These are phyloP conservation scores for Diadromus collaris DNA, from an alignment of 2,888 invertebrate species.

Conservation along the genomic window DNA sequence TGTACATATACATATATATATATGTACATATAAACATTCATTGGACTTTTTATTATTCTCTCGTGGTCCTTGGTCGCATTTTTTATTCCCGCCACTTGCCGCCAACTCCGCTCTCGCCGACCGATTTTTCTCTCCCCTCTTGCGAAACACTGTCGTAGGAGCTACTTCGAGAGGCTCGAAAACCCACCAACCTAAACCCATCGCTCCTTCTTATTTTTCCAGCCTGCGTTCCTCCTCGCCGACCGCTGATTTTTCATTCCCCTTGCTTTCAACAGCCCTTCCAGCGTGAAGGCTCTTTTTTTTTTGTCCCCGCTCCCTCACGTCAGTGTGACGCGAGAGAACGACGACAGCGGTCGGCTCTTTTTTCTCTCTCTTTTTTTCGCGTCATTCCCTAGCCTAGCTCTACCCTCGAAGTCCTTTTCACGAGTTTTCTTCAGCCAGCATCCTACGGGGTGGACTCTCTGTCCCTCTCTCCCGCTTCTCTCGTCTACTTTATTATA, in stretches of 20 bases:
- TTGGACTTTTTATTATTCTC: conserved; percentile 48
- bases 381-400: conserved; percentile 1
- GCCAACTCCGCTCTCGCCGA: conserved; percentile 28
- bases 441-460: conserved; percentile 4
- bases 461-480: conserved; percentile 4
- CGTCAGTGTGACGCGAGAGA: conserved; percentile 40
- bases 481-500: conserved; percentile 36
- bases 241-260: conserved; percentile 48
- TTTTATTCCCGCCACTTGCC: conserved; percentile 50
- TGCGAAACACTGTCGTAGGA: conserved; percentile 60
- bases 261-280: conserved; percentile 9
- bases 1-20: conserved; percentile 20
- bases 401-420: not conserved
- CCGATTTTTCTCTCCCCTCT: conserved; percentile 48
- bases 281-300: conserved; percentile 43
- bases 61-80: conserved; percentile 48
- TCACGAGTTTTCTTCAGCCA: not conserved
- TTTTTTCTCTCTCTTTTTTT: conserved; percentile 16
- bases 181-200: conserved; percentile 8
- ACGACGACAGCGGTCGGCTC: conserved; percentile 34
- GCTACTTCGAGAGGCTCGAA: conserved; percentile 52
- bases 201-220: conserved; percentile 18
- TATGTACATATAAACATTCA: conserved; percentile 2
- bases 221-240: conserved; percentile 26
- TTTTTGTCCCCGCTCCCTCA: conserved; percentile 45